Evolutionary conservation across 2,888 invertebrate genomes (phyloP).

Genomic region (Caenorhabditis sinica): DNA sequence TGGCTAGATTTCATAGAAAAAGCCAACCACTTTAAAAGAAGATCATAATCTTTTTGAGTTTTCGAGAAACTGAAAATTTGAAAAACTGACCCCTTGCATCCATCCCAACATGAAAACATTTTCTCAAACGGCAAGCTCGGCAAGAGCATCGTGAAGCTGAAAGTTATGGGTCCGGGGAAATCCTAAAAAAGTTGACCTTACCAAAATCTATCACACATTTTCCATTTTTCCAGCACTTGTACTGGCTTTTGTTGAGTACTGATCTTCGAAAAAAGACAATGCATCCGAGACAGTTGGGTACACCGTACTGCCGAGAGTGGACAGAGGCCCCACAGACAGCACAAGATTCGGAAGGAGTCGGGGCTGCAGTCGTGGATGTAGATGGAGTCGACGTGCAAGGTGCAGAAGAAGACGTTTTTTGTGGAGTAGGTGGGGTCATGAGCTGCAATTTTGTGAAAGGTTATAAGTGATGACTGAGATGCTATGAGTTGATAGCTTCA

Average conservation of each 20-base stretch:
- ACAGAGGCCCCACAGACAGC: background rate
- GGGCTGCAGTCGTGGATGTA: background rate
- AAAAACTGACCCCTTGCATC: constrained; percentile 1
- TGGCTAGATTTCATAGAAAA: background rate
- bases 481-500: too few species aligned
- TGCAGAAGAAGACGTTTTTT: background rate
- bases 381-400: background rate
- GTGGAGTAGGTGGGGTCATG: background rate
- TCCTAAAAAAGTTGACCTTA: background rate
- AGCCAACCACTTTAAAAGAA: too few species aligned
- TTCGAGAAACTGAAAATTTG: too few species aligned
- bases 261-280: constrained; percentile 10
- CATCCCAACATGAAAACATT: constrained; percentile 27
- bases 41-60: too few species aligned
- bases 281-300: background rate
- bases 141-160: constrained; percentile 5
- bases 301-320: constrained; percentile 4
- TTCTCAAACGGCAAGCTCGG: constrained; percentile 12
- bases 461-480: too few species aligned
- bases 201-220: constrained; percentile 5
- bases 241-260: background rate
- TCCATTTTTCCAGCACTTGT: constrained; percentile 14
- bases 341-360: background rate
- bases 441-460: background rate
- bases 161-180: background rate